Conservation (phyloP, 2,113 vertebrate species). For the Gnathonemus longibarbis region DNA sequence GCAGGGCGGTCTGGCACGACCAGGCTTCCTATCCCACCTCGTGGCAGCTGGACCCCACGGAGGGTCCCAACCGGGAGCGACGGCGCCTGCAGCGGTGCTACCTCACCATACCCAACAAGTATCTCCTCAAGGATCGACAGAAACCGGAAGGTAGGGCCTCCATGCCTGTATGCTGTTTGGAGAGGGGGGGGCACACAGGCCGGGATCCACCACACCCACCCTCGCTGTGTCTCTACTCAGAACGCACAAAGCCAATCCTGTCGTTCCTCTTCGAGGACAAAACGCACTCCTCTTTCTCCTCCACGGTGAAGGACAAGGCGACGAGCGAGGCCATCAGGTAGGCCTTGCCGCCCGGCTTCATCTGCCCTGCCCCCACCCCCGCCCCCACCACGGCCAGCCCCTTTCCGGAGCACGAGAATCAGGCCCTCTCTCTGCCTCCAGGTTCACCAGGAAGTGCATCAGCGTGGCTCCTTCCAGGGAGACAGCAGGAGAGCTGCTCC, state of each 20-base stretch:
- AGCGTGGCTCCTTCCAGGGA: conserved; percentile 93
- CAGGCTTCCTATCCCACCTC: conserved; percentile 84
- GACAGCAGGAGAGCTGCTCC: conserved; percentile 83
- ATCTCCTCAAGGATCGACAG: conserved; percentile 84
- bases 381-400: neutral
- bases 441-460: conserved; percentile 87
- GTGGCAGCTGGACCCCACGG: conserved; percentile 94
- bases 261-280: conserved; percentile 95
- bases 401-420: neutral
- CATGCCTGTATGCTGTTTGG: neutral
- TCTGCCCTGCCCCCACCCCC: neutral
- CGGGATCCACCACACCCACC: conserved; percentile 6
- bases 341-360: neutral
- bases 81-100: conserved; percentile 90
- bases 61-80: conserved; percentile 90
- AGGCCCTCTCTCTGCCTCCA: conserved; percentile 35
- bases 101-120: conserved; percentile 96
- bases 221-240: conserved; percentile 47
- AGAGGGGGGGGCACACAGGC: neutral
- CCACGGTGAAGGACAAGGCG: conserved; percentile 97
- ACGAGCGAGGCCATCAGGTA: conserved; percentile 96
- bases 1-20: conserved; percentile 90
- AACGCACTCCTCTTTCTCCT: conserved; percentile 91
- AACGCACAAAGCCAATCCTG: conserved; percentile 71
- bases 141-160: conserved; percentile 73